Conservation (phyloP, 1,140 invertebrate species). For the Drosophila nigromelanica region DNA sequence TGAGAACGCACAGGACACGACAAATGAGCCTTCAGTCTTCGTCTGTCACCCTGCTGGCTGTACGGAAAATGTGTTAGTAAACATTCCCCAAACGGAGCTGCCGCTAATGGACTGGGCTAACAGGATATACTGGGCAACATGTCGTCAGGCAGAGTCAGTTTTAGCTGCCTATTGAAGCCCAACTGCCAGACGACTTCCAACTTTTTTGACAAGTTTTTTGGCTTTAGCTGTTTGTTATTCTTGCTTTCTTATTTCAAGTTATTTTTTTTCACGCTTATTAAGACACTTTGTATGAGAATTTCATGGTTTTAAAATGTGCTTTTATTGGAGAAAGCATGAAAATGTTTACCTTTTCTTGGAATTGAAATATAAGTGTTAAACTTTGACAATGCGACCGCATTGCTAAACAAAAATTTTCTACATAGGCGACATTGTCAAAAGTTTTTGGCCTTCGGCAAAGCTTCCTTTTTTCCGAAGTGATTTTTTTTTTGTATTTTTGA, state of each 20-base stretch:
- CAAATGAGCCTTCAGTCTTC: conserved; percentile 28
- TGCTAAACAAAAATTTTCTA: neutral
- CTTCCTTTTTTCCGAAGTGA: too few species aligned
- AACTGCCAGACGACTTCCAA: neutral
- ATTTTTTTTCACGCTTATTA: neutral
- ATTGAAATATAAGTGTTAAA: too few species aligned
- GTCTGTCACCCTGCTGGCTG: conserved; percentile 4
- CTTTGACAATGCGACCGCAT: neutral
- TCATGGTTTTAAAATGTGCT: neutral
- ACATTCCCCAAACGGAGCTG: conserved; percentile 18
- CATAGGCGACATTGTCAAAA: too few species aligned
- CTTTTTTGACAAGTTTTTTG: conserved; percentile 36
- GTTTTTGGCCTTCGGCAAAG: too few species aligned
- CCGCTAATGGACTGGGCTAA: conserved; percentile 20
- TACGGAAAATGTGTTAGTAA: conserved; percentile 40
- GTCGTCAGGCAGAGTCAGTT: neutral
- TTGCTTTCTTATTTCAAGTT: conserved; percentile 4
- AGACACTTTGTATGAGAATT: neutral
- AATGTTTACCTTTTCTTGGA: neutral
- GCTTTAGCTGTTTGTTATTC: conserved; percentile 37
- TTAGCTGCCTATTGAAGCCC: neutral
- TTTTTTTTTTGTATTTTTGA: too few species aligned
- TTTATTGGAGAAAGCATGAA: neutral
- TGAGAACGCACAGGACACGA: conserved; percentile 39
- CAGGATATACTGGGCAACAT: too few species aligned